Conservation (phyloP, 1,140 invertebrate species). For the Galendromus occidentalis region DNA sequence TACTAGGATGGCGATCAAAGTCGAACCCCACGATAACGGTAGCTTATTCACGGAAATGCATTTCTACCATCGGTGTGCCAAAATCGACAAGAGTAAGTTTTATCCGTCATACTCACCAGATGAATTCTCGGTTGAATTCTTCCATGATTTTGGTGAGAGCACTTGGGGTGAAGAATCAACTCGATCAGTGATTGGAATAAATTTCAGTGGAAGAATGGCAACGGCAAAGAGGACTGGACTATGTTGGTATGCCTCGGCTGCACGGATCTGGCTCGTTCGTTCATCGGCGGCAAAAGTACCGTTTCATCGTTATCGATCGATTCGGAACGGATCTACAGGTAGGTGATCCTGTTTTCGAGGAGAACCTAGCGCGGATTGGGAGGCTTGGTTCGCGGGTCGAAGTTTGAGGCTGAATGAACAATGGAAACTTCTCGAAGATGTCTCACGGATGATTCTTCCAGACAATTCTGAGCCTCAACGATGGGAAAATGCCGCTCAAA, state of each 20-base stretch:
- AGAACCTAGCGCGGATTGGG: no score
- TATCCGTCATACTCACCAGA: not conserved
- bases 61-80: conserved; percentile 64
- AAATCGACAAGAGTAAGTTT: conserved; percentile 49
- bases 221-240: conserved; percentile 39
- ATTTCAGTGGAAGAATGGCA: conserved; percentile 52
- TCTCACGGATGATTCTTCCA: not conserved
- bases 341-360: conserved; percentile 17
- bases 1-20: conserved; percentile 2
- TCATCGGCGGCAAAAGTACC: conserved; percentile 45
- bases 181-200: not conserved
- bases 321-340: conserved; percentile 73
- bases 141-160: no score
- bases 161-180: not conserved
- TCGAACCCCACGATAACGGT: conserved; percentile 69
- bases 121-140: not conserved
- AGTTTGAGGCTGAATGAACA: not conserved
- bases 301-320: conserved; percentile 75
- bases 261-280: conserved; percentile 59
- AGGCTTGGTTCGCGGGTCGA: no score
- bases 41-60: conserved; percentile 87
- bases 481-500: not conserved
- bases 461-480: not conserved
- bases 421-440: not conserved
- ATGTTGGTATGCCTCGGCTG: conserved; percentile 65